phyloP scores from a whole-genome alignment of 1,140 invertebrate species.

The Myzus persicae region DNA sequence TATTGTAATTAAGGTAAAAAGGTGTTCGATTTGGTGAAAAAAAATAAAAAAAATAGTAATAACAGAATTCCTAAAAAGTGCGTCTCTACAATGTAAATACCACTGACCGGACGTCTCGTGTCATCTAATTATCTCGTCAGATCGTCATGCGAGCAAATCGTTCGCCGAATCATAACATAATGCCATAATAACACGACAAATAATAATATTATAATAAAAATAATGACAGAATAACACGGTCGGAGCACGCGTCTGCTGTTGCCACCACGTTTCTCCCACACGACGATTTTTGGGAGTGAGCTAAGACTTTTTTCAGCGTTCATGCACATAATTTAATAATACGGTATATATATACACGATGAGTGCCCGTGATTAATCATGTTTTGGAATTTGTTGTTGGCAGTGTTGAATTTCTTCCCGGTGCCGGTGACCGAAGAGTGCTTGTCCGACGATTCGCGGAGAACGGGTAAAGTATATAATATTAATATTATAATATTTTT shows the following conservation, averaged over 20 bases:
- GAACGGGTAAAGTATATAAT: constrained; percentile 65
- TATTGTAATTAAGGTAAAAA: neutral
- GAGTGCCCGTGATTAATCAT: constrained; percentile 22
- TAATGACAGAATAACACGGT: neutral
- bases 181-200: too few species aligned
- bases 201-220: neutral
- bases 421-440: constrained; percentile 81
- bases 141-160: neutral
- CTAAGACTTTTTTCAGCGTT: neutral
- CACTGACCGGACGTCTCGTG: neutral
- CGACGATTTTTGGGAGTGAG: neutral
- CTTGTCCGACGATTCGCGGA: constrained; percentile 73
- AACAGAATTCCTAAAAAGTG: neutral
- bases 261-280: neutral
- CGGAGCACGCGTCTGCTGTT: neutral
- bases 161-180: neutral
- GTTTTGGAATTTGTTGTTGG: constrained; percentile 63
- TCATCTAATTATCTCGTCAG: neutral
- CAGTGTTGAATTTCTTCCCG: constrained; percentile 80
- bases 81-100: neutral
- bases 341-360: neutral
- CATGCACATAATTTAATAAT: neutral
- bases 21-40: neutral
- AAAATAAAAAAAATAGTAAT: neutral
- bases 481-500: neutral